Conservation (phyloP, 37 sponge, comb jelly and placozoan species). For the Crambe crambe region DNA sequence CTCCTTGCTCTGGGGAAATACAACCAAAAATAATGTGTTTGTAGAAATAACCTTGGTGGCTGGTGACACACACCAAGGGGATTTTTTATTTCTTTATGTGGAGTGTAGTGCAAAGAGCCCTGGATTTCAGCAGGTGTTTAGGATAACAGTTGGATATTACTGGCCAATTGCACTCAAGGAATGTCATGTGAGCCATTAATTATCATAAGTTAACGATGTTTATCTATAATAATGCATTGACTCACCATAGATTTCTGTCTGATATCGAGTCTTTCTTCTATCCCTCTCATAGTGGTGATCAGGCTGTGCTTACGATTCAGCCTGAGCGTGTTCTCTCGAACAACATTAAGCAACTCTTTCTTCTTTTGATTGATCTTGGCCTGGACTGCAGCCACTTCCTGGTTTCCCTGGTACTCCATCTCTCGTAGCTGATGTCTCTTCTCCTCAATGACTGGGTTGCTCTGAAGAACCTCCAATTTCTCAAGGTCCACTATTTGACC, state of each 20-base stretch:
- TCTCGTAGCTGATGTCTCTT: slow-evolving; percentile 59
- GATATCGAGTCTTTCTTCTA: slow-evolving; percentile 76
- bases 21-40: no score
- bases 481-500: slow-evolving; percentile 93
- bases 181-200: no score
- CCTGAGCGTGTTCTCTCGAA: slow-evolving; percentile 79
- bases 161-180: no score
- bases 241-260: slow-evolving; percentile 87
- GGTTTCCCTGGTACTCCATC: slow-evolving; percentile 45
- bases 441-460: slow-evolving; percentile 80
- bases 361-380: slow-evolving; percentile 64
- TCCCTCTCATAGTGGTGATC: slow-evolving; percentile 40
- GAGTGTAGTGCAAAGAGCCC: no score
- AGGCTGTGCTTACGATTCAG: slow-evolving; percentile 70
- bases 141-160: no score
- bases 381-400: slow-evolving; percentile 32
- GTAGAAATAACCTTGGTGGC: no score
- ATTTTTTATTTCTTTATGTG: no score
- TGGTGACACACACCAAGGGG: no score
- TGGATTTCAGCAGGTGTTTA: no score
- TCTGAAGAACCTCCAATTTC: slow-evolving; percentile 72
- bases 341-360: slow-evolving; percentile 44
- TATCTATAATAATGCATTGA: background rate
- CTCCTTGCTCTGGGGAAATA: slow-evolving; percentile 28
- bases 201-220: background rate